These are phyloP conservation scores for Microcebus murinus DNA, from an alignment of 2,113 vertebrate species.

Conservation along the genomic window DNA sequence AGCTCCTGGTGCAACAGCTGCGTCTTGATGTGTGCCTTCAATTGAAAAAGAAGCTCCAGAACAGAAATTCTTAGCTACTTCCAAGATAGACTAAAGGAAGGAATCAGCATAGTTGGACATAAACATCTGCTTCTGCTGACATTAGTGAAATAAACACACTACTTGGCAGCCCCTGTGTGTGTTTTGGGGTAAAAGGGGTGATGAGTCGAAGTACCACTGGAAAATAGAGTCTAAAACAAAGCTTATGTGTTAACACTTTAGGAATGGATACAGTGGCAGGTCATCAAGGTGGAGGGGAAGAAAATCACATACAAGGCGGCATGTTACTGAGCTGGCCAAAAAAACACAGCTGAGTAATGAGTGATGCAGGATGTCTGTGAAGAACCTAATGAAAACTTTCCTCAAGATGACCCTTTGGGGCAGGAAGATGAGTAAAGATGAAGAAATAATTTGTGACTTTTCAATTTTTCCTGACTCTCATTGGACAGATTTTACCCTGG, in stretches of 20 bases:
- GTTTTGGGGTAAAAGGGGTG: neutral
- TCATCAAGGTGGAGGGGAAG: neutral
- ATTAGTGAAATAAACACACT: neutral
- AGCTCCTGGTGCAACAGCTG: slow-evolving; percentile 46
- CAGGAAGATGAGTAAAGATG: neutral
- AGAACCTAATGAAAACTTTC: neutral
- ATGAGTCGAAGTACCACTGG: neutral
- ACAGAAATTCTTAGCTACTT: slow-evolving; percentile 34
- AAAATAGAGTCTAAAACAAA: neutral
- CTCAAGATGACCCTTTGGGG: neutral
- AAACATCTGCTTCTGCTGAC: neutral
- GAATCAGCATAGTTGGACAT: neutral
- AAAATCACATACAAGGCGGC: neutral
- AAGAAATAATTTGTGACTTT: neutral
- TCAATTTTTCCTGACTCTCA: neutral
- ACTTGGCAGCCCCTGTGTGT: neutral
- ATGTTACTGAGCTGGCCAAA: neutral
- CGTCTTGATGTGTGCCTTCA: neutral
- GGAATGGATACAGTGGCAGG: neutral
- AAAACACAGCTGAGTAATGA: neutral
- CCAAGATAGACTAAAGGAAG: slow-evolving; percentile 33
- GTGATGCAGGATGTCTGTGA: neutral
- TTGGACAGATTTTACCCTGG: neutral
- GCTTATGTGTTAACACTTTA: neutral
- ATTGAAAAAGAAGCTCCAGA: neutral